Evolutionary conservation across 1,140 invertebrate genomes (phyloP).

Genomic region (Drosophila ogumai): DNA sequence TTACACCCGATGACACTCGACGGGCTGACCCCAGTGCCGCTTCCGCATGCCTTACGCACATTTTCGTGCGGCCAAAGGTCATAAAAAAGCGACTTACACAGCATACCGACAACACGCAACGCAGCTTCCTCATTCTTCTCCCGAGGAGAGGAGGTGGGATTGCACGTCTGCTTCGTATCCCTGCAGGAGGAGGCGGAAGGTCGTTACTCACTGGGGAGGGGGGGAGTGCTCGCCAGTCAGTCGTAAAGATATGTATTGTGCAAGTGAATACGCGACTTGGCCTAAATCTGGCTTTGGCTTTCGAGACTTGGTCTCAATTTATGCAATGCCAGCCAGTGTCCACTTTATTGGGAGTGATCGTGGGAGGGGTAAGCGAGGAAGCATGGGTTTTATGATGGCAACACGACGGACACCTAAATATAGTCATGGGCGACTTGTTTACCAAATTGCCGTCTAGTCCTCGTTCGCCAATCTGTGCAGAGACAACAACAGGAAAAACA

Average conservation of each 20-base stretch:
- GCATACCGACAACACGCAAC: conserved; percentile 21
- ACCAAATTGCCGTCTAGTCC: conserved; percentile 46
- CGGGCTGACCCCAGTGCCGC: conserved; percentile 10
- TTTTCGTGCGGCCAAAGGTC: conserved; percentile 64
- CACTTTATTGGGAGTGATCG: conserved; percentile 44
- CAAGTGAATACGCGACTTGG: conserved; percentile 50
- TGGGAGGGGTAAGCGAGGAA: neutral
- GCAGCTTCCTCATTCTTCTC: no score
- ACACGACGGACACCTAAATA: conserved; percentile 56
- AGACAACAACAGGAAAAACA: conserved; percentile 33
- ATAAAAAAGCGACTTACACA: conserved; percentile 67
- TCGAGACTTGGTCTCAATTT: conserved; percentile 33
- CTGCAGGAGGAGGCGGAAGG: neutral
- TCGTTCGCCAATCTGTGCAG: conserved; percentile 51
- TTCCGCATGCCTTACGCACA: conserved; percentile 65
- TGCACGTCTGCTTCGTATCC: conserved; percentile 31
- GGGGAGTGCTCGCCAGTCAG: conserved; percentile 1
- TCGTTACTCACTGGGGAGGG: conserved; percentile 33
- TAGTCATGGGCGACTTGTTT: conserved; percentile 53
- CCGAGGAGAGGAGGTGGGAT: conserved; percentile 6
- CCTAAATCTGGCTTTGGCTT: conserved; percentile 48
- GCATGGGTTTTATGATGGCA: conserved; percentile 40
- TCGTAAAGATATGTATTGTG: conserved; percentile 57
- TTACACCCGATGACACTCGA: conserved; percentile 60
- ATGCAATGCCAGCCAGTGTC: conserved; percentile 44